Evolutionary conservation across 2,113 vertebrate species (phyloP), one percentile per base, ranked within the genome.

Genomic region (Clarias gariepinus): DNA sequence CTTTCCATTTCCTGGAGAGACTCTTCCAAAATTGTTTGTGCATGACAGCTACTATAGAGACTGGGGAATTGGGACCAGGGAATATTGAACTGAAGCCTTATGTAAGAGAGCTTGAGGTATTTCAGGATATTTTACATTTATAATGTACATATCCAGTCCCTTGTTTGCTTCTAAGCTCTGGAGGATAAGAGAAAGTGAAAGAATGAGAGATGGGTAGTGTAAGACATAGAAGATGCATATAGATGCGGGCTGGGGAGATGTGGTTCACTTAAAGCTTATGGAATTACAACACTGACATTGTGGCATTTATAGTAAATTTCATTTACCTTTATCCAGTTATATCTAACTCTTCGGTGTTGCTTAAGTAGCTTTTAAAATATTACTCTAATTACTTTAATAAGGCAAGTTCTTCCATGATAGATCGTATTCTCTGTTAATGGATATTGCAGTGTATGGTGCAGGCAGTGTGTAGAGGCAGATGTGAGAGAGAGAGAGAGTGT

Each of bases 1-100:
- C 57, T 30, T 89, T 84, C 66, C n/a, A 30, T 84, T 57, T 85
- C 86, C 86, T 89, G 69, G 41, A 86, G 84, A 85, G 87, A 84
- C 85, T 21, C 58, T 55, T 83, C 77, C 11, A 30, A 68, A 86
- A 88, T 88, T 69, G 52, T 83, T 88, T 84, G 84, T 86, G 86
- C 80, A 64, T 47, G 85, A 78, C 66, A 61, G 71, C 60, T 78
- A 33, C 30, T 61, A 82, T 85, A 60, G 86, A 90, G 71, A 30
- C 52, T 58, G 69, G 66, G 19, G 57, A 76, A 82, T 79, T 68
- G 80, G 64, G 83, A 87, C 63, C 82, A 12, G 52, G 77, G 55
- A 61, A 81, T 81, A 61, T 82, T 86, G 57, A 33, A 80, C 61
- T 74, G 21, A 83, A 81, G 81, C 69, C 36, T 28, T 86, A 60